Conservation (phyloP, 2,113 vertebrate genomes). For the Phylloscopus trochilus region DNA sequence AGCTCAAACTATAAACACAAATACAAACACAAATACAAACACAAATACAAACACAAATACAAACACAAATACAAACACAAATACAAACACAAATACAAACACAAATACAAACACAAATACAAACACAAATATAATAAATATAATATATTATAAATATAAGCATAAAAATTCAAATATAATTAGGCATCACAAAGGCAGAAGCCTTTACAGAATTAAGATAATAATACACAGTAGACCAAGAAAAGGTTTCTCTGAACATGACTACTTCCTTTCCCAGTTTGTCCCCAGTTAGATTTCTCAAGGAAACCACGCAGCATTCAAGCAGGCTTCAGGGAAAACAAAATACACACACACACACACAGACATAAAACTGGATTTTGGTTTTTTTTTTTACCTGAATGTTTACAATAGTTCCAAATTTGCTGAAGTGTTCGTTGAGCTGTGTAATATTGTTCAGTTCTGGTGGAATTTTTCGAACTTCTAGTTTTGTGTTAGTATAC, state of each 20-base stretch:
- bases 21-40: too few relatives aligned
- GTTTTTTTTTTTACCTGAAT: conserved; percentile 89
- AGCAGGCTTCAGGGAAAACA: neutral
- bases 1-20: neutral
- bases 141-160: too few relatives aligned
- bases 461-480: conserved; percentile 92
- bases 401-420: conserved; percentile 97
- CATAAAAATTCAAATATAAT: neutral
- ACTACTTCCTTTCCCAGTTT: neutral
- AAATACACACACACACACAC: neutral
- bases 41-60: too few relatives aligned
- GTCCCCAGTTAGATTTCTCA: neutral
- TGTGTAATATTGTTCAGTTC: conserved; percentile 96
- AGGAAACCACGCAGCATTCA: neutral
- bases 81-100: too few relatives aligned
- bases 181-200: neutral
- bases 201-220: neutral
- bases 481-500: conserved; percentile 93
- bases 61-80: too few relatives aligned
- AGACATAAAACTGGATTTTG: neutral
- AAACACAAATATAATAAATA: too few relatives aligned
- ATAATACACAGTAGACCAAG: neutral
- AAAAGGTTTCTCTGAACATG: neutral
- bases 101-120: too few relatives aligned
- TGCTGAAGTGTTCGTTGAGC: conserved; percentile 97